phyloP scores from a whole-genome alignment of 2,113 vertebrate species.

The Pelodiscus sinensis region DNA sequence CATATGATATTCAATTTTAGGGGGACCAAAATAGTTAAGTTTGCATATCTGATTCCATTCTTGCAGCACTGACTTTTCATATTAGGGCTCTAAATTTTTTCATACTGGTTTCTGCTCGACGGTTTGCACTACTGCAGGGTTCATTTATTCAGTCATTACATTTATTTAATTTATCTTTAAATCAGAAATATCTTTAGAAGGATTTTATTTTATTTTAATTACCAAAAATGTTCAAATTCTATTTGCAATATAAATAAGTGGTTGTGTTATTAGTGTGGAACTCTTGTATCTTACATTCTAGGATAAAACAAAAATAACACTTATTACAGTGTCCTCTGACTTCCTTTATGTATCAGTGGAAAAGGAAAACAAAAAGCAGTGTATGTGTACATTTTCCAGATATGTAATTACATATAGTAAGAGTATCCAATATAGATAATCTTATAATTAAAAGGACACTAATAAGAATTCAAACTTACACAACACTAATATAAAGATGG shows the following conservation, averaged over 20 bases:
- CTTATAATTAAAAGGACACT: neutral
- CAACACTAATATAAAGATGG: neutral
- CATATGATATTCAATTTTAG: neutral
- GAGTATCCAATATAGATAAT: neutral
- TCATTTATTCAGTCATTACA: neutral
- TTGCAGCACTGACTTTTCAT: neutral
- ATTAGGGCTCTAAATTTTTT: slow-evolving; percentile 23
- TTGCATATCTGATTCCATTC: neutral
- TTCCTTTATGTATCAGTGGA: neutral
- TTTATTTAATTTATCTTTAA: neutral
- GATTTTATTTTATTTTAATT: neutral
- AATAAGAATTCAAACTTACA: neutral
- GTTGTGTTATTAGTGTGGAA: neutral
- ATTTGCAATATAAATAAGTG: neutral
- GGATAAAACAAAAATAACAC: neutral
- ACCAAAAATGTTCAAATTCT: neutral
- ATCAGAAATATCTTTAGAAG: neutral
- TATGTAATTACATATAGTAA: neutral
- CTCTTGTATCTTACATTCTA: neutral
- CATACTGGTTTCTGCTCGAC: neutral
- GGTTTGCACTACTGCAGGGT: neutral
- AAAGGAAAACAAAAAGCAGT: neutral
- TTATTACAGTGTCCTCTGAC: neutral
- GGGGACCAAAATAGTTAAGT: neutral
- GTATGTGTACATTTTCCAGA: slow-evolving; percentile 1